Base-by-base conservation (phyloP, 2,888 invertebrate species). In the Plusia festucae region DNA sequence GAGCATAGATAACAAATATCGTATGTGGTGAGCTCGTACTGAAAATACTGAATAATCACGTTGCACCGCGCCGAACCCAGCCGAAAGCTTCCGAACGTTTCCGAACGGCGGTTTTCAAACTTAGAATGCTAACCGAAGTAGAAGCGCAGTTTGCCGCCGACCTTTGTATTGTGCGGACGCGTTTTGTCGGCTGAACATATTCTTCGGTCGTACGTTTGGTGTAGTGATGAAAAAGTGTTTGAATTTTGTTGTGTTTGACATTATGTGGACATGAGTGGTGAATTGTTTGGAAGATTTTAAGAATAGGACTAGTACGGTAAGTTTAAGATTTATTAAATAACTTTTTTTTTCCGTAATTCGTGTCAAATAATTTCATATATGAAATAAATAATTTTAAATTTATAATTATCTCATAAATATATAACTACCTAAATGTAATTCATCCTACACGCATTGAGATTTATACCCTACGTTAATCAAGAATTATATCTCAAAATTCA, bases 81-180 rank as follows among this genome's bases (percentile, higher is more conserved):
- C 82, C 91, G 91, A 89, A 78, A 70, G 34, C 52, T 62, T 64
- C 86, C 90, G 91, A 89, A 78, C 70, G 32, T 54, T 63, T 65
- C 86, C 90, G 89, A 89, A 68, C 68, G 64, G 60, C 68, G 71
- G 67, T 72, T 81, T 86, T 79, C 78, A 85, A 89, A 90, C 85
- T 89, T 88, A 79, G 83, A 86, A 85, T 78, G 76, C 72, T 60
- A 79, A 77, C 80, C 80, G 69, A 73, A 64, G 67, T 76, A 81
- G 79, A 82, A 85, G 82, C 84, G 83, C 86, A 91, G 91, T 91
- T 87, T 85, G 70, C 83, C 82, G 83, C 85, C 82, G 84, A 79
- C 82, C 74, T 73, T 71, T 67, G 81, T 60, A 53, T 72, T 53
- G 85, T 56, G 68, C 67, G 82, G 85, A 82, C 86, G 88, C 70